Base-by-base conservation (phyloP, 2,888 invertebrate species). In the Lithosia quadra region DNA sequence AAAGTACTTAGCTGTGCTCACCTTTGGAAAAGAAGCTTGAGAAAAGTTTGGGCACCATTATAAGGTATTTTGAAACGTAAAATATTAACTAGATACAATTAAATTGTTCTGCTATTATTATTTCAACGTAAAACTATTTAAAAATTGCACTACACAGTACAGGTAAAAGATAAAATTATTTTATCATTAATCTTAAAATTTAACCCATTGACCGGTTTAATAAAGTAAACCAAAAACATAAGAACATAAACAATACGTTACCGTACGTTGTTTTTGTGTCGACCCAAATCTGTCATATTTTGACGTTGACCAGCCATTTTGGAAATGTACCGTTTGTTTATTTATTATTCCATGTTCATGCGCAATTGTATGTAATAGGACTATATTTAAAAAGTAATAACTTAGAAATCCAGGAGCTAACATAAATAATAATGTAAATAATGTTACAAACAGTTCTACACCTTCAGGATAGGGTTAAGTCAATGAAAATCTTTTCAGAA, bases 251-350 rank as follows among this genome's bases (percentile, higher is more conserved):
- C 71, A 76, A 63, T 56, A 33, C 53, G 67, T 28, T 71, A n/a
- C n/a, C n/a, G n/a, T n/a, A 64, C 55, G 66, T 22, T 72, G 66
- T 71, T 59, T 60, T 77, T 64, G 70, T 63, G 66, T 58, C 71
- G 79, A 74, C 81, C 81, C 18, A 22, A 75, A 76, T 79, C 57
- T 60, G 80, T 82, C 81, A 80, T 82, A 80, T 74, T 75, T 63
- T 76, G 75, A 82, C 67, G 71, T 43, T 74, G 57, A 66, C 75
- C 80, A 77, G 71, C 61, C 73, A 63, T 74, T 72, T 67, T 62
- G 39, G 49, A 71, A 53, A 67, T 33, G 15, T 49, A 71, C 74
- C 71, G 34, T 63, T 67, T 69, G 69, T 63, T 60, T 60, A 72
- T 73, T 72, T 22, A 22, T 63, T 63, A 34, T 63, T 36, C 28